Conservation (phyloP, 1,140 invertebrate genomes). For the Bicyclus anynana region DNA sequence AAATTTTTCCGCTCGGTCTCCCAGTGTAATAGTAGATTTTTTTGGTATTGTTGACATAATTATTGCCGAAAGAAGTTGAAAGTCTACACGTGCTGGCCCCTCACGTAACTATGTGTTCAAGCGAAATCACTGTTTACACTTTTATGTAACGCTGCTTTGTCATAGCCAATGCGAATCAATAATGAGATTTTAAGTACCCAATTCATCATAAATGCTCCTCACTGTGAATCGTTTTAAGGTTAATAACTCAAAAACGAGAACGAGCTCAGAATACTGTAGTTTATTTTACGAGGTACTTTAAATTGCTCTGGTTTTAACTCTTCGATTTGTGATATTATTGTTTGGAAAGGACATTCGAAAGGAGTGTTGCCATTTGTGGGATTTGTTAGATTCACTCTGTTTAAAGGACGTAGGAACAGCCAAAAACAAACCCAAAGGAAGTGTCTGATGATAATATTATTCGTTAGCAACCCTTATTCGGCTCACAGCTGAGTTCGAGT, state of each 20-base stretch:
- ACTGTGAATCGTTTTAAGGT: not conserved
- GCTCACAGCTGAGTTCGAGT: no score
- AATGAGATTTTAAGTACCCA: conserved; percentile 16
- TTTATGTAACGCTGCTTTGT: conserved; percentile 21
- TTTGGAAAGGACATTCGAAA: not conserved
- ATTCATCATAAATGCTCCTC: not conserved
- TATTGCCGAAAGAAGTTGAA: conserved; percentile 28
- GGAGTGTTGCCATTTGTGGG: not conserved
- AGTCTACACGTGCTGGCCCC: conserved; percentile 24
- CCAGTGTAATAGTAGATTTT: conserved; percentile 10
- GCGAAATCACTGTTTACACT: conserved; percentile 27
- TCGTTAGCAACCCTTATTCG: no score
- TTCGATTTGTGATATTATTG: not conserved
- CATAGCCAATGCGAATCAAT: conserved; percentile 17
- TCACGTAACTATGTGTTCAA: conserved; percentile 32
- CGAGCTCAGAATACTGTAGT: not conserved
- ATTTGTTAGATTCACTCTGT: no score
- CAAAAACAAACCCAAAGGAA: no score
- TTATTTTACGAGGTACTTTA: not conserved
- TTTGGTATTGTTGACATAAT: conserved; percentile 35
- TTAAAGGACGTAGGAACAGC: no score
- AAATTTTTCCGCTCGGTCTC: not conserved
- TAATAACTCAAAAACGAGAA: not conserved
- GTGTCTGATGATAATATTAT: no score
- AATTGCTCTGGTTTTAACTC: not conserved